A percentile compares a stretch with the other conserved stretches of the same genome.
These are phyloP conservation scores for Macaria liturata DNA, from an alignment of 2,888 invertebrate genomes.

Conservation along the genomic window DNA sequence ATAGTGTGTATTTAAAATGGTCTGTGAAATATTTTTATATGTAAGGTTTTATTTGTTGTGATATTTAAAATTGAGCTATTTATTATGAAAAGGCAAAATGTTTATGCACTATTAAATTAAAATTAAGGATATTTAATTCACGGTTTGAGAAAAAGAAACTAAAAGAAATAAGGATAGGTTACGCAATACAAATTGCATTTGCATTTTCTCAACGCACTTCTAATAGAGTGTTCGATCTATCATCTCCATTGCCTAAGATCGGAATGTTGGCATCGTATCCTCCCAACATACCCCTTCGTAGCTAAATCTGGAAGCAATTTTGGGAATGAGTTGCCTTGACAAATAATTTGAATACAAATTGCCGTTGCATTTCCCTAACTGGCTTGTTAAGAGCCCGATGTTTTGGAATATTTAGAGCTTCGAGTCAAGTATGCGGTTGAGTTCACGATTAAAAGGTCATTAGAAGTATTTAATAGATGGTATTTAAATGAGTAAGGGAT, in stretches of 20 bases:
- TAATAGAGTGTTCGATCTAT: constrained; percentile 46
- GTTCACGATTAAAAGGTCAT: constrained; percentile 32
- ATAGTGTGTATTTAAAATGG: too few species aligned
- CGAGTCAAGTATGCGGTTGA: constrained; percentile 26
- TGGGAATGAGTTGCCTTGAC: constrained; percentile 72
- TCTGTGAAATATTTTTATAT: too few species aligned
- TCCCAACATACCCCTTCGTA: constrained; percentile 63
- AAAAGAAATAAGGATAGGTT: too few species aligned
- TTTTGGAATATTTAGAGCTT: constrained; percentile 47
- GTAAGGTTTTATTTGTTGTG: too few species aligned
- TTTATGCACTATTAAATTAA: too few species aligned
- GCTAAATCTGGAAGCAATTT: constrained; percentile 79
- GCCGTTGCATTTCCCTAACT: constrained; percentile 58
- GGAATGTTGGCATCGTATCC: constrained; percentile 53
- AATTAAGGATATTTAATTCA: too few species aligned
- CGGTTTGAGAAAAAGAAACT: too few species aligned
- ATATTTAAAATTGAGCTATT: too few species aligned
- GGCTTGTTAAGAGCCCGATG: constrained; percentile 53
- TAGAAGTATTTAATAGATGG: constrained; percentile 14
- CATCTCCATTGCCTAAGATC: constrained; percentile 54
- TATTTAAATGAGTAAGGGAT: constrained; percentile 18
- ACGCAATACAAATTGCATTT: background rate
- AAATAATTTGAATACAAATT: constrained; percentile 77
- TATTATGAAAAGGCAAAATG: too few species aligned
- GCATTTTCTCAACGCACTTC: constrained; percentile 34